Evolutionary conservation across 2,113 vertebrate genomes (phyloP).

Genomic region (Platysteira castanea): DNA sequence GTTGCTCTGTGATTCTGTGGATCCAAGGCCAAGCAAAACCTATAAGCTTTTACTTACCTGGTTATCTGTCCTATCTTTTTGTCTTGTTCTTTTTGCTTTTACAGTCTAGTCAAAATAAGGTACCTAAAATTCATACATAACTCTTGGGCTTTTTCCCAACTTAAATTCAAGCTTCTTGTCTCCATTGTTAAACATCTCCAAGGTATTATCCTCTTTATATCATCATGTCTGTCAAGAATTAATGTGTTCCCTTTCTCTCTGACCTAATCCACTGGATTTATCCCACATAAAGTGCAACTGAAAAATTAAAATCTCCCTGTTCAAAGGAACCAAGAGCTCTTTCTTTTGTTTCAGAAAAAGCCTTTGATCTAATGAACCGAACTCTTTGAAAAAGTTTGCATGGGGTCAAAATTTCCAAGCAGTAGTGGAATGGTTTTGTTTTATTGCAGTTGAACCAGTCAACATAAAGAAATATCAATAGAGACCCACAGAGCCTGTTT

Average conservation of each 20-base stretch:
- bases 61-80: not conserved
- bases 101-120: not conserved
- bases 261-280: not conserved
- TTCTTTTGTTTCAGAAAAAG: not conserved
- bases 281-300: not conserved
- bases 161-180: not conserved
- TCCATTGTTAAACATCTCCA: not conserved
- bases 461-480: not conserved
- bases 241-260: not conserved
- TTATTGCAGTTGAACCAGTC: not conserved
- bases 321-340: not conserved
- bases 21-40: not conserved
- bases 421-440: not conserved
- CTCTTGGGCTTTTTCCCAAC: not conserved
- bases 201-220: not conserved
- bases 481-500: not conserved
- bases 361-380: not conserved
- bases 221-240: not conserved
- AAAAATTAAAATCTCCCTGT: not conserved
- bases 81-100: not conserved
- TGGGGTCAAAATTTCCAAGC: not conserved
- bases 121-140: not conserved
- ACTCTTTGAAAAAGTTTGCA: not conserved
- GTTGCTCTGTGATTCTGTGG: not conserved
- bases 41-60: not conserved